Percentiles rank a stretch among this genome's conserved stretches.
Evolutionary conservation across 2,113 vertebrate species (phyloP).

Genomic region (Dinomys branickii): DNA sequence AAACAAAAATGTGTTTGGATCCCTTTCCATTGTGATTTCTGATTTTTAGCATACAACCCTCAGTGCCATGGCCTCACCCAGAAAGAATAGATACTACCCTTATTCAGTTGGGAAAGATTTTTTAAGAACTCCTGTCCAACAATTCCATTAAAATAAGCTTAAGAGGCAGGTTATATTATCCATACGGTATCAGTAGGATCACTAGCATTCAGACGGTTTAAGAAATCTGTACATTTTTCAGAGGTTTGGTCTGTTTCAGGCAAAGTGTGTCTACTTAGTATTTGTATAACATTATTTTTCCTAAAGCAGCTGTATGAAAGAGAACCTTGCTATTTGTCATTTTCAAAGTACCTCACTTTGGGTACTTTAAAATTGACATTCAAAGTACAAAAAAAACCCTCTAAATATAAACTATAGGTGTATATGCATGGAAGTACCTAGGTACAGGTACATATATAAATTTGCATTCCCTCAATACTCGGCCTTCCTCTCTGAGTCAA

Average conservation of each 20-base stretch:
- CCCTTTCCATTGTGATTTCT: background rate
- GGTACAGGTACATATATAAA: background rate
- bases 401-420: background rate
- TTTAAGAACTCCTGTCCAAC: background rate
- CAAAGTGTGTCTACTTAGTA: background rate
- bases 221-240: background rate
- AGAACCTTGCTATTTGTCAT: background rate
- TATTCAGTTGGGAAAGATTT: background rate
- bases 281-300: background rate
- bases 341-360: background rate
- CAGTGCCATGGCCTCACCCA: background rate
- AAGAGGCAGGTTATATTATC: background rate
- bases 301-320: background rate
- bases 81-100: background rate
- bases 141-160: background rate
- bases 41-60: background rate
- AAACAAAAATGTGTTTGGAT: background rate
- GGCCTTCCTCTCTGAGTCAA: background rate
- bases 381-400: background rate
- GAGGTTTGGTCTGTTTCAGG: background rate
- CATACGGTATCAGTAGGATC: background rate
- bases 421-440: background rate
- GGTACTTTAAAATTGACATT: background rate
- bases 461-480: background rate
- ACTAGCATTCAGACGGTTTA: background rate